phyloP scores from a whole-genome alignment of 35 echinoderm and acorn worm genomes.

The Strongylocentrotus purpuratus region DNA sequence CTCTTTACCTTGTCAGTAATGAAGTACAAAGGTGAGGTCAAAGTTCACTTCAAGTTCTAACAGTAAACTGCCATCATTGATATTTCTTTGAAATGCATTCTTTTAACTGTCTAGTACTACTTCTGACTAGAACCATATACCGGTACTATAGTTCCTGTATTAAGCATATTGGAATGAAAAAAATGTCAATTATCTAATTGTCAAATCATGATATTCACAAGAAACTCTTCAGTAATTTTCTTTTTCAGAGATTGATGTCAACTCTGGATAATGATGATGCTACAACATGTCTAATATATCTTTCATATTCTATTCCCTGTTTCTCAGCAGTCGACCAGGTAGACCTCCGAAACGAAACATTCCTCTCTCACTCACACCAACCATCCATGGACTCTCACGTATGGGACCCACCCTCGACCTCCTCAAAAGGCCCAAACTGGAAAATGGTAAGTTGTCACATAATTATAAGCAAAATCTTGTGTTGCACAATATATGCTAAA shows the following conservation, averaged over 20 bases:
- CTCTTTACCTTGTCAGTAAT: neutral
- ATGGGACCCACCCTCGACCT: slow-evolving; percentile 62
- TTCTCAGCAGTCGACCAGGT: slow-evolving; percentile 90
- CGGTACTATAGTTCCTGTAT: no score
- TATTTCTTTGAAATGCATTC: no score
- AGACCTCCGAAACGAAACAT: slow-evolving; percentile 92
- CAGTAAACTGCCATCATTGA: no score
- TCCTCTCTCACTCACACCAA: slow-evolving; percentile 76
- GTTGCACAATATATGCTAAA: neutral
- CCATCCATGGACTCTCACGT: slow-evolving; percentile 69
- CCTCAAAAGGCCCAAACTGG: slow-evolving; percentile 88
- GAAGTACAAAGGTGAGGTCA: no score
- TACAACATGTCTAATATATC: slow-evolving; percentile 1
- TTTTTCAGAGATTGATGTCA: neutral
- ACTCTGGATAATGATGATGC: neutral
- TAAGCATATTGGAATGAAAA: no score
- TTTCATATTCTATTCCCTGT: slow-evolving; percentile 39
- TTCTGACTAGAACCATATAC: no score
- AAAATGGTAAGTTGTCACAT: slow-evolving; percentile 77
- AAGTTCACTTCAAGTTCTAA: no score
- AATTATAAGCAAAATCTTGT: neutral
- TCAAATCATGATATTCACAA: no score
- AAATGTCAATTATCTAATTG: no score
- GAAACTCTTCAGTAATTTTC: no score
- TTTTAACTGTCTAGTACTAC: no score